Evolutionary conservation across 2,113 vertebrate genomes (phyloP).

Genomic region (Nothobranchius kuhntae): DNA sequence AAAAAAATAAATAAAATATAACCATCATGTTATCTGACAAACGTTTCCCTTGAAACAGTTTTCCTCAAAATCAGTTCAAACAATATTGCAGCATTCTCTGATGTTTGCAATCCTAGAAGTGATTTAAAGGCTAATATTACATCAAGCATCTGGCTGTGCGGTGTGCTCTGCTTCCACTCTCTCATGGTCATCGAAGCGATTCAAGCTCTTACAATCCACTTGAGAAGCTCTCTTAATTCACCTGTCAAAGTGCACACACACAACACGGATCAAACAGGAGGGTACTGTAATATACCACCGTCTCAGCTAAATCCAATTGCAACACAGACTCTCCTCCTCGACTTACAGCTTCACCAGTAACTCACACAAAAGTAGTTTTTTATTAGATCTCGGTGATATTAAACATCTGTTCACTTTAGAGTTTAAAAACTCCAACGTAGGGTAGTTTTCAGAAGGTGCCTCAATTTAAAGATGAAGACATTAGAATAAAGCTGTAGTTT

Average conservation of each 20-base stretch:
- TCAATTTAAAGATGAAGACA: conserved; percentile 8
- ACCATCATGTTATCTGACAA: background rate
- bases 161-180: background rate
- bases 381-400: conserved; percentile 38
- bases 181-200: conserved; percentile 8
- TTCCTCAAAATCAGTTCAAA: background rate
- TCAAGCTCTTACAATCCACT: conserved; percentile 11
- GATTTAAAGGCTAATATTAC: background rate
- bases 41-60: background rate
- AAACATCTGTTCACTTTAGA: conserved; percentile 20
- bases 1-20: background rate
- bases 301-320: conserved; percentile 21
- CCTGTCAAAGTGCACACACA: background rate
- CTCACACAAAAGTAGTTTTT: conserved; percentile 22
- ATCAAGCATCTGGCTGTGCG: background rate
- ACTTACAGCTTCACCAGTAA: background rate
- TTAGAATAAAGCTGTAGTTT: background rate
- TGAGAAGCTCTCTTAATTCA: conserved; percentile 10
- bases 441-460: background rate
- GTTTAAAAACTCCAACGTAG: conserved; percentile 12
- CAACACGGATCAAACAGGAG: background rate
- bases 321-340: background rate
- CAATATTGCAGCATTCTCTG: background rate
- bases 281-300: conserved; percentile 17
- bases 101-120: background rate